Percentiles rank a stretch among this genome's conserved stretches.
Evolutionary conservation across 2,113 vertebrate species (phyloP).

Genomic region (Leiothrix lutea): DNA sequence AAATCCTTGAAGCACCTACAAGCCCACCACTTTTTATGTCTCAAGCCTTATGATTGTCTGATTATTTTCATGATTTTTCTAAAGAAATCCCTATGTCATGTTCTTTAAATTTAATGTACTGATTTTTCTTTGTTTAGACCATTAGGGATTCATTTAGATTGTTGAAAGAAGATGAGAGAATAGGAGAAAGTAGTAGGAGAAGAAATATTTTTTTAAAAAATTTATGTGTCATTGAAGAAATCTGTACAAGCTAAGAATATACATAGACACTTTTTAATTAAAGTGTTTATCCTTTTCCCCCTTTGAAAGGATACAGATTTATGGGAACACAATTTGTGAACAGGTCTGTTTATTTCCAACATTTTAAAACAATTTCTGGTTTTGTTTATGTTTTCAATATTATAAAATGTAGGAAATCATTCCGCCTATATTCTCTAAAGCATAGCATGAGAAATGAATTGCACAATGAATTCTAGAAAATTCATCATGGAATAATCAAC

Average conservation of each 20-base stretch:
- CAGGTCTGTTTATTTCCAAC: rapidly evolving
- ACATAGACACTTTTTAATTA: neutral
- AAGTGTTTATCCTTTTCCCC: neutral
- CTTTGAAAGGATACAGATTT: neutral
- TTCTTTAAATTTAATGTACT: neutral
- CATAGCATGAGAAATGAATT: neutral
- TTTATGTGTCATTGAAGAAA: neutral
- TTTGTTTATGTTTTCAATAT: neutral
- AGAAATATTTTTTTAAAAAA: neutral
- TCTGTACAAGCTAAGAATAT: neutral
- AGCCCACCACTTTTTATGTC: neutral
- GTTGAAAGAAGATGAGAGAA: neutral
- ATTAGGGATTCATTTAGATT: neutral
- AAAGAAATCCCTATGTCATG: rapidly evolving
- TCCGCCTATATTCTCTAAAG: neutral
- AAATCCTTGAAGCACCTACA: neutral
- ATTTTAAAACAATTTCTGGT: neutral
- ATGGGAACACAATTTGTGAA: neutral
- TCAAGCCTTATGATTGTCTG: neutral
- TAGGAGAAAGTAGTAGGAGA: neutral
- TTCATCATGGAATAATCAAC: neutral
- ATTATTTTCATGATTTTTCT: neutral
- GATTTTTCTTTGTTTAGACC: neutral
- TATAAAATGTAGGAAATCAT: neutral
- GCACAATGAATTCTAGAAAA: neutral